Evolutionary conservation across 1,140 invertebrate genomes (phyloP), one percentile per base, ranked within the genome.

Genomic region (Drosophila ercepeae): DNA sequence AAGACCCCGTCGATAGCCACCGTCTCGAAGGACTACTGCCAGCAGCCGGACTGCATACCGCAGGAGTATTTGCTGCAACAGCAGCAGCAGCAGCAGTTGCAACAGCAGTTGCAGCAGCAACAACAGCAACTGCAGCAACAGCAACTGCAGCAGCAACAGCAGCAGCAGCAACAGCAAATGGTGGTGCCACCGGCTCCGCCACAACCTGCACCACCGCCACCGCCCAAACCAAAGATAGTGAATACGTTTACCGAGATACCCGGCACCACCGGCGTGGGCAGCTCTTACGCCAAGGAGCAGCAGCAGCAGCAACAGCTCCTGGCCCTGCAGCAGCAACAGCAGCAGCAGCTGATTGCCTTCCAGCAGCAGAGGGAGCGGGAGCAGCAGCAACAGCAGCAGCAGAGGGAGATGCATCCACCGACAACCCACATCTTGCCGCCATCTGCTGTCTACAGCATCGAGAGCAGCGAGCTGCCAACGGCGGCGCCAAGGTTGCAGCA

Each of bases 171-270:
- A 14, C 55, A 54, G 5, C 61, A 55, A 21, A 36, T 65, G 32
- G 64, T 67, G 53, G 50, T 81, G 60, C 74, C 76, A 34, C 49
- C 60, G 21, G 48, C 53, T 27, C 73, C 64, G 7, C 59, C 69
- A 18, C 83, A 84, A 60, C 88, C 88, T 19, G 79, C 84, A 39
- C 83, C 83, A 0, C 36, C 73, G 60, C 89, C 89, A 44, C 90
- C 86, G 51, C 79, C 82, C 48, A 91, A 90, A 53, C 89, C 90
- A 71, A 91, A 88, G 65, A 90, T 83, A 75, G 69, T 88, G 36
- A 91, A 91, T 67, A 91, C 90, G 6, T 91, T 91, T 64, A 91
- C 90, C 3, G 90, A 91, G 44, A 91, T 91, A 59, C 90, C 90
- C 23, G 90, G 90, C 61, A 91, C 90, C 34, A 91, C 89, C 0